Conservation (phyloP, 2,888 invertebrate genomes). For the Apocheima hispidaria region DNA sequence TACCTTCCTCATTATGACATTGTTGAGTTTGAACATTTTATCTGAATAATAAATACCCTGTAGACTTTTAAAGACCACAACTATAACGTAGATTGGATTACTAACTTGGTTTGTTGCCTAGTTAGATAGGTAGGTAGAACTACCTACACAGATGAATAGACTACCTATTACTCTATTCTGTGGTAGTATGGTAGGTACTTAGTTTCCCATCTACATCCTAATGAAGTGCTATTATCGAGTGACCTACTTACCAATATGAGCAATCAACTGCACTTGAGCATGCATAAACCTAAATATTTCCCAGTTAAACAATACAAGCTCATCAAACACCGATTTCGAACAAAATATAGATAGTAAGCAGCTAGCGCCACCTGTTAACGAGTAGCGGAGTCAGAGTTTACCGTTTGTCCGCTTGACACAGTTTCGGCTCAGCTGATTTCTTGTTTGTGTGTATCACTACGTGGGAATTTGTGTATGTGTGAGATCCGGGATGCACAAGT, state of each 20-base stretch:
- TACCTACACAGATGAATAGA: too few relatives aligned
- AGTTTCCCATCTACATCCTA: neutral
- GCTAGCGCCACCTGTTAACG: conserved; percentile 70
- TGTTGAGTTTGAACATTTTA: neutral
- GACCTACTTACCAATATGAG: conserved; percentile 53
- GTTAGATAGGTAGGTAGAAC: neutral
- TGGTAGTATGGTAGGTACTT: neutral
- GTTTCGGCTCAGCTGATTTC: conserved; percentile 78
- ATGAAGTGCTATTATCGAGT: conserved; percentile 47
- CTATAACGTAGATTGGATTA: too few relatives aligned
- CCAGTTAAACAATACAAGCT: conserved; percentile 19
- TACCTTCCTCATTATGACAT: neutral
- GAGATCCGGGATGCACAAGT: conserved; percentile 75
- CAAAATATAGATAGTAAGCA: conserved; percentile 5
- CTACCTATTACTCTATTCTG: neutral
- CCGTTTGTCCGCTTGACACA: conserved; percentile 80
- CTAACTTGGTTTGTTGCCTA: too few relatives aligned
- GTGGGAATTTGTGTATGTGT: conserved; percentile 57
- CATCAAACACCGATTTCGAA: neutral
- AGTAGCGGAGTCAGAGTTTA: conserved; percentile 66
- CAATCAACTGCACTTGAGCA: conserved; percentile 44
- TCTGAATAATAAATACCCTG: too few relatives aligned
- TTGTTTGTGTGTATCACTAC: conserved; percentile 55
- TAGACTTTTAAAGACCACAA: too few relatives aligned
- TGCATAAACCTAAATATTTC: conserved; percentile 37